Evolutionary conservation across 2,113 vertebrate species (phyloP).

Genomic region (Aix galericulata): DNA sequence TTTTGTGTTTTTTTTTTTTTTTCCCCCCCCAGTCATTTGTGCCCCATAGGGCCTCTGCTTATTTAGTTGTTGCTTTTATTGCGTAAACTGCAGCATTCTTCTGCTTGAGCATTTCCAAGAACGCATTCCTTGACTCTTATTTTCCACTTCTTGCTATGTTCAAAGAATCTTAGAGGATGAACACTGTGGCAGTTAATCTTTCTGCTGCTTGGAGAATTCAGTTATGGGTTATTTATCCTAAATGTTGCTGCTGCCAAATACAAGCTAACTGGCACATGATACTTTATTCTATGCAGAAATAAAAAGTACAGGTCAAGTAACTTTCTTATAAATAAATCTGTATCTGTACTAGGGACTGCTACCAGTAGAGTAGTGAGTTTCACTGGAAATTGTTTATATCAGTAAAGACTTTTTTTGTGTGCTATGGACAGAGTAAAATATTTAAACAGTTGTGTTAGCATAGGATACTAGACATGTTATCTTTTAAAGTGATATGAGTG

Average conservation of each 20-base stretch:
- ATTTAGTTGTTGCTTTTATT: neutral
- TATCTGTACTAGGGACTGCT: neutral
- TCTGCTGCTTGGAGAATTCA: neutral
- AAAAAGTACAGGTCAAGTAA: neutral
- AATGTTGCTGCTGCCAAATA: neutral
- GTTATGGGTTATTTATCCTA: neutral
- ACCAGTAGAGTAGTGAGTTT: neutral
- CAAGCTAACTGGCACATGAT: neutral
- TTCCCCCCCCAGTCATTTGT: neutral
- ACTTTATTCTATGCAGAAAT: neutral
- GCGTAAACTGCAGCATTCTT: neutral
- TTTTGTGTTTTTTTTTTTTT: neutral
- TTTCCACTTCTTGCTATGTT: neutral
- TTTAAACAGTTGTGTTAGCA: neutral
- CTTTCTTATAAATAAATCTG: neutral
- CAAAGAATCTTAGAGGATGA: neutral
- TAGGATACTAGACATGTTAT: neutral
- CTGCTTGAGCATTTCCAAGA: neutral
- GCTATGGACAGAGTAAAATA: neutral
- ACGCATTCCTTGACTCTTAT: neutral
- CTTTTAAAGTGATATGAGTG: neutral
- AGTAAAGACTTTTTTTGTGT: neutral
- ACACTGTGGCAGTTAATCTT: neutral
- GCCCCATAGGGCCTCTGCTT: neutral
- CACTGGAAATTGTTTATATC: neutral